Percentiles rank a stretch among this genome's conserved stretches.
phyloP scores from a whole-genome alignment of 2,113 vertebrate genomes.

The Cardinalis cardinalis region DNA sequence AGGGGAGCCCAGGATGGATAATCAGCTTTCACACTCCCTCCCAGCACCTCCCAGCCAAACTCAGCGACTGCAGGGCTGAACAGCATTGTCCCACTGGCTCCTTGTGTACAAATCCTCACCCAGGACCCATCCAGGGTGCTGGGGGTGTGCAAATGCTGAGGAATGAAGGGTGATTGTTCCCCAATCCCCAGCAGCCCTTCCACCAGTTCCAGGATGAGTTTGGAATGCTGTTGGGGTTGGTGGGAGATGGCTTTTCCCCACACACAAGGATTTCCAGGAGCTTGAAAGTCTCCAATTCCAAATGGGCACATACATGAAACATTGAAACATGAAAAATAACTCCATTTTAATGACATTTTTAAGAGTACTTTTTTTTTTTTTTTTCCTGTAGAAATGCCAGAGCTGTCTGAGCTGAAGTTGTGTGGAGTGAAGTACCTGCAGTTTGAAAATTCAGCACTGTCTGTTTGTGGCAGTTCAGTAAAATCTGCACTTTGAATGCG shows the following conservation, averaged over 20 bases:
- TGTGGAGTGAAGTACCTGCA: background rate
- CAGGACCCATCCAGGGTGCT: background rate
- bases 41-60: background rate
- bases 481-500: background rate
- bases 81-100: background rate
- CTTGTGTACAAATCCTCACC: background rate
- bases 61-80: conserved; percentile 1
- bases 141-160: background rate
- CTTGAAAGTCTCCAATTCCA: background rate
- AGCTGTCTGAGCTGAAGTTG: background rate
- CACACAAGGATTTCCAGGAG: background rate
- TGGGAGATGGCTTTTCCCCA: background rate
- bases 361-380: background rate
- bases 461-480: background rate
- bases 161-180: background rate
- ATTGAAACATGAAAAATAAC: background rate
- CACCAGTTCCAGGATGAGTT: background rate
- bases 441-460: background rate
- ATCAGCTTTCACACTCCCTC: conserved; percentile 4
- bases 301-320: background rate
- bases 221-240: background rate
- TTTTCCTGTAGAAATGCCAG: background rate
- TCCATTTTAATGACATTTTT: background rate
- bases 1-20: conserved; percentile 19
- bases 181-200: accelerated